Conservation (phyloP, 2,113 vertebrate genomes). For the Oostethus manadensis region DNA sequence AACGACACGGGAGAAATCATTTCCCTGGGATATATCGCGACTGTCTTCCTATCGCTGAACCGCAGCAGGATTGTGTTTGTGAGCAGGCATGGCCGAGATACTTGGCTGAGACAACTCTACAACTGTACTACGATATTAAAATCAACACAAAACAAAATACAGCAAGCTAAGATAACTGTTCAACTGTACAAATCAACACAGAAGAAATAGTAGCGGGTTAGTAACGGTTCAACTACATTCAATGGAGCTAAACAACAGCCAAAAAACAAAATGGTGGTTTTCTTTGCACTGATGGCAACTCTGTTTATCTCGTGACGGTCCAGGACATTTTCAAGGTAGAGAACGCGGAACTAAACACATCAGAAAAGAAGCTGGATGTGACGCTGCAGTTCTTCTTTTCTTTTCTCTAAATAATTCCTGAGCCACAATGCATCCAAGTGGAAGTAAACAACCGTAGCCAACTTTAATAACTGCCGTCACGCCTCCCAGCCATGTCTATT, state of each 20-base stretch:
- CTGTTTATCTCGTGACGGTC: not conserved
- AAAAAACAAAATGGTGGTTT: not conserved
- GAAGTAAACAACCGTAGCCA: slow-evolving; percentile 54
- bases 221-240: not conserved
- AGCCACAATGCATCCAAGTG: slow-evolving; percentile 41
- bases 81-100: slow-evolving; percentile 2
- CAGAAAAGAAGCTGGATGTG: slow-evolving; percentile 12
- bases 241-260: not conserved
- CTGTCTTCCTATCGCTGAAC: slow-evolving; percentile 55
- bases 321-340: slow-evolving; percentile 15
- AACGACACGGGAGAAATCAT: slow-evolving; percentile 64
- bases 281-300: not conserved
- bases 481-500: slow-evolving; percentile 50
- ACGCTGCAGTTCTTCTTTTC: slow-evolving; percentile 50
- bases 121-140: too few species aligned
- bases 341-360: slow-evolving; percentile 30
- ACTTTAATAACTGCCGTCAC: slow-evolving; percentile 62
- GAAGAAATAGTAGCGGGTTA: too few species aligned
- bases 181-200: too few species aligned
- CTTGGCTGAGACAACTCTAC: not conserved
- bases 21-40: slow-evolving; percentile 63
- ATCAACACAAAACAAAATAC: too few species aligned
- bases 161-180: too few species aligned
- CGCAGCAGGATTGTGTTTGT: slow-evolving; percentile 21
- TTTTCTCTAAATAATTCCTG: slow-evolving; percentile 62